Evolutionary conservation across 2,113 vertebrate species (phyloP), one percentile per base, ranked within the genome.

Genomic region (Nothoprocta pentlandii): DNA sequence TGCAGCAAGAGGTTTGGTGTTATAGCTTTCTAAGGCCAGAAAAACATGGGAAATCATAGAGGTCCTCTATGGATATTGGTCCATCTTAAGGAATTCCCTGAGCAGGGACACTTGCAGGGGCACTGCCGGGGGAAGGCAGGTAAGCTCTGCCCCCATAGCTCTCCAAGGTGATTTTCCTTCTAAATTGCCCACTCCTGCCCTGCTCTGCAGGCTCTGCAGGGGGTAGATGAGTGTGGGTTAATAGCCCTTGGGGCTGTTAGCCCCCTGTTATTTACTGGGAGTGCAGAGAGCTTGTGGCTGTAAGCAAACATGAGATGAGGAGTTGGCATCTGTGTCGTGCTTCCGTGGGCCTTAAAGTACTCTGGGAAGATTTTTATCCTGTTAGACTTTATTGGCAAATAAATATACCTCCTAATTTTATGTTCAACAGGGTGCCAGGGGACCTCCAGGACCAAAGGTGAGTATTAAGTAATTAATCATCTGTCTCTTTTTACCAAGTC

Each of bases 401-500:
- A 58, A 89, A 3, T 42, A 32, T 42, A 63, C 10, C 3, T 10
- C 59, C 66, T 41, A 6, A 15, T 95, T 70, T 68, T 67, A 28
- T 15, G 54, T 94, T 44, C 90, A 70, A 92, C 94, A 99, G 99
- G 99, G 99, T 88, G 85, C 85, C 46, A 97, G 95, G 61, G 99
- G 99, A 95, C 95, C 96, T 56, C 97, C 98, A 77, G 99, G 99
- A 68, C 97, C 97, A 92, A 98, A 98, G 97, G 99, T 99, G 95
- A 78, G 97, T 80, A n/a, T 41, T n/a, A 63, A 80, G 13, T 9
- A 30, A 26, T 76, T 77, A 41, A 36, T 84, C 61, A 81, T 6
- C 39, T 71, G 5, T 28, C 39, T 36, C 9, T 42, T 63, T 74
- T 74, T 44, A 70, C 32, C 3, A 22, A 34, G 41, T n/a, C 30